Base-by-base conservation (phyloP, 2,888 invertebrate genomes). In the Polietes domitor region DNA sequence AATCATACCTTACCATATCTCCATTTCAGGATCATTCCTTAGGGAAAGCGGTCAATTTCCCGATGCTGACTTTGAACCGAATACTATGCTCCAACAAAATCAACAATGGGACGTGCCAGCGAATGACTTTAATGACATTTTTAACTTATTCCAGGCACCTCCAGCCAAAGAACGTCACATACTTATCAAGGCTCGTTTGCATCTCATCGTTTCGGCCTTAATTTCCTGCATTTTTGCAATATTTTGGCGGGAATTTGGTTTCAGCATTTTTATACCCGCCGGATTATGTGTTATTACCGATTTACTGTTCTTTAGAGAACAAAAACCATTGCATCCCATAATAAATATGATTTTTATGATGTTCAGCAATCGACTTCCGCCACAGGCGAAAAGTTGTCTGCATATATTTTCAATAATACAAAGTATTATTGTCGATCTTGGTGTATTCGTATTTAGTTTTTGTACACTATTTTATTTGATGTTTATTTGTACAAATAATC, bases 371-470 rank as follows among this genome's bases (percentile, higher is more conserved):
- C 58, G 80, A 73, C 65, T 84, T 19, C 75, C 85, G 12, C 80
- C 82, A 0, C 77, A 86, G 55, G 82, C 86, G 17, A 63, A 74
- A 32, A 77, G 78, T 61, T 76, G 79, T 71, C 43, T 86, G 10
- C 82, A 85, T 77, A 10, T 86, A 55, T 28, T 83, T 37, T 74
- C 81, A 0, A 85, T 84, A 70, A 77, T 86, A 78, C 86, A 85
- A 74, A 83, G 70, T 72, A 73, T 86, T 47, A 55, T 86, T 77
- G 63, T 80, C n/a, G 85, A 86, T 74, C 63, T 86, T 26, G 85
- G 85, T 50, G 77, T 86, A 37, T 85, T 85, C 72, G 55, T 86
- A 53, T 86, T 86, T 75, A 80, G 83, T 74, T 86, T 80, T 80
- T 86, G 86, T 65, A 55, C 68, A 24, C 21, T 85, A 68, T 80